phyloP scores from a whole-genome alignment of 2,113 vertebrate genomes.

The Paralichthys olivaceus region DNA sequence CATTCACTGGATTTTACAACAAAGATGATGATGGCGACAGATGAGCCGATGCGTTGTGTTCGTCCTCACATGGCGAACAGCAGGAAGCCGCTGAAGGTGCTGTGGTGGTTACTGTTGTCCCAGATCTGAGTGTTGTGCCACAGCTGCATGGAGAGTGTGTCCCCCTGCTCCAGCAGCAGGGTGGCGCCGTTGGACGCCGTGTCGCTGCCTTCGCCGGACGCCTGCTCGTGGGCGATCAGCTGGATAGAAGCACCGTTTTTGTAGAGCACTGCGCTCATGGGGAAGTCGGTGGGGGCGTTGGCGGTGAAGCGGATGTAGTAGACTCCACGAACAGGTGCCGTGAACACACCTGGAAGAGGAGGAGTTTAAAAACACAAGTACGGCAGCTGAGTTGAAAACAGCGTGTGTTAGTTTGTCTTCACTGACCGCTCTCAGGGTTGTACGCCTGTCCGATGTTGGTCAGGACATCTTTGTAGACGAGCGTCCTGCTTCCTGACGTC shows the following conservation, averaged over 20 bases:
- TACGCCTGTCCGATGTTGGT: slow-evolving; percentile 70
- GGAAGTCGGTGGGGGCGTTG: slow-evolving; percentile 53
- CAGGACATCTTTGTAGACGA: slow-evolving; percentile 61
- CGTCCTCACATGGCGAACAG: slow-evolving; percentile 50
- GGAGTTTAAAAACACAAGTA: background rate
- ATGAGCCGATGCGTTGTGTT: background rate
- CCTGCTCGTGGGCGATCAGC: slow-evolving; percentile 64
- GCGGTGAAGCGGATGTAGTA: slow-evolving; percentile 71
- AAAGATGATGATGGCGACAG: too few relatives aligned
- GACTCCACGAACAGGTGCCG: slow-evolving; percentile 56
- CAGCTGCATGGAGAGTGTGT: slow-evolving; percentile 54
- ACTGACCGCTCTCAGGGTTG: slow-evolving; percentile 54
- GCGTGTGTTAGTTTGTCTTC: background rate
- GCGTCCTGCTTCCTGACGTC: background rate
- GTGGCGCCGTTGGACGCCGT: slow-evolving; percentile 70
- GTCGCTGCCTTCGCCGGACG: slow-evolving; percentile 66
- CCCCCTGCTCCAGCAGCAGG: slow-evolving; percentile 61
- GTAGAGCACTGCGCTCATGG: slow-evolving; percentile 66
- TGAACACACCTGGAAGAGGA: slow-evolving; percentile 62
- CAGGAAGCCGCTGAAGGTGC: slow-evolving; percentile 74
- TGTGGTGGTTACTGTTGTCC: slow-evolving; percentile 73
- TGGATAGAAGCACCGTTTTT: slow-evolving; percentile 4
- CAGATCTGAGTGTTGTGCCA: slow-evolving; percentile 69
- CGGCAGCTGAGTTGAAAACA: background rate
- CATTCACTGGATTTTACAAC: too few relatives aligned